Conservation (phyloP, 2,113 vertebrate genomes). For the Chionis minor region DNA sequence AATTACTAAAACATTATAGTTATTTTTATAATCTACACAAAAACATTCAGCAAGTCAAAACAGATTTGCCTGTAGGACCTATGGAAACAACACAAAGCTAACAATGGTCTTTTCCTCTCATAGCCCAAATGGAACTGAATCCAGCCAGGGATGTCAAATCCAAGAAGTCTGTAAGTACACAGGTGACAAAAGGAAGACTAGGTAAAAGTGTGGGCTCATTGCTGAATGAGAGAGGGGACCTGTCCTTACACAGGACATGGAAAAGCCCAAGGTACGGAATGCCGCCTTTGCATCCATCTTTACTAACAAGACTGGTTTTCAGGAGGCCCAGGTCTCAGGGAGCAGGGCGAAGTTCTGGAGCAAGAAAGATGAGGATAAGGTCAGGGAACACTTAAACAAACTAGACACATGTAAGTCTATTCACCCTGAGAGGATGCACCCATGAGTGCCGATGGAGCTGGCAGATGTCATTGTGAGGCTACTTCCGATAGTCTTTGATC, state of each 20-base stretch:
- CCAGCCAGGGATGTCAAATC: not conserved
- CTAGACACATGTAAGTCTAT: too few relatives aligned
- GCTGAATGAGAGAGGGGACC: not conserved
- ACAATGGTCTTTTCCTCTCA: not conserved
- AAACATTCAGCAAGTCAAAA: not conserved
- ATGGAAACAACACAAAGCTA: not conserved
- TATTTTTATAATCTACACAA: not conserved
- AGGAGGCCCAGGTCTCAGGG: not conserved
- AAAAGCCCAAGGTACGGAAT: not conserved
- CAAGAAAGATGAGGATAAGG: not conserved
- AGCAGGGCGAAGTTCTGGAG: not conserved
- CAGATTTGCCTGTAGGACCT: not conserved
- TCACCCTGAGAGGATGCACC: not conserved
- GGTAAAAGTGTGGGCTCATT: too few relatives aligned
- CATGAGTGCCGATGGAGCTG: not conserved
- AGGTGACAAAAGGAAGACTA: not conserved
- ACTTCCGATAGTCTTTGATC: not conserved
- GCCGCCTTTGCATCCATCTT: not conserved
- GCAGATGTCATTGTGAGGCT: not conserved
- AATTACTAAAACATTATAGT: not conserved
- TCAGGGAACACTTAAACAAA: not conserved
- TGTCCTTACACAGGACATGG: not conserved
- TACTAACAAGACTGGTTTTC: not conserved
- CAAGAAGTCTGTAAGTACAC: not conserved
- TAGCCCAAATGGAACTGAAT: not conserved